These are phyloP conservation scores for Mustelus asterias DNA, from an alignment of 2,113 vertebrate genomes.

Conservation along the genomic window DNA sequence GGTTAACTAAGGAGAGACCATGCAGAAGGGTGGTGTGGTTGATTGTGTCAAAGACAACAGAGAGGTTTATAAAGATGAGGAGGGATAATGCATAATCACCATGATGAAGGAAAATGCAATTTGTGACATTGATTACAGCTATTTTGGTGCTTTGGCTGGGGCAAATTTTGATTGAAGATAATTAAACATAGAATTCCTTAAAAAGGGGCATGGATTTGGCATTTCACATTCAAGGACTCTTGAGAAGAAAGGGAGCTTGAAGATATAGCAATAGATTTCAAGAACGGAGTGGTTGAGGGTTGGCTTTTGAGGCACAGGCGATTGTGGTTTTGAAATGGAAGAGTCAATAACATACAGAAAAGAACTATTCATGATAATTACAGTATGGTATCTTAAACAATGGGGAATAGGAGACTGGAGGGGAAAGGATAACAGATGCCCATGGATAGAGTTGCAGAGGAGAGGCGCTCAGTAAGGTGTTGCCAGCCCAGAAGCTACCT, in stretches of 20 bases:
- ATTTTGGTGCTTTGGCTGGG: background rate
- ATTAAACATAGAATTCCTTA: background rate
- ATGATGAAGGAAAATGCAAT: background rate
- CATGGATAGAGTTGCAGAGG: background rate
- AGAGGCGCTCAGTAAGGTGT: background rate
- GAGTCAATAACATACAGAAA: background rate
- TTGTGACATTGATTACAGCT: background rate
- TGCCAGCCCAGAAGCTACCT: background rate
- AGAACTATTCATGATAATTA: background rate
- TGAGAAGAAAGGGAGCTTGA: background rate
- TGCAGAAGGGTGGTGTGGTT: background rate
- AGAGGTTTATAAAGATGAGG: background rate
- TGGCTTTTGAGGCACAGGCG: background rate
- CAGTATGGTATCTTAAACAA: background rate
- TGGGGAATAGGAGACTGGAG: background rate
- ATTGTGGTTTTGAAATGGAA: background rate
- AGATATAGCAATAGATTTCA: background rate
- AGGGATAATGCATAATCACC: no score
- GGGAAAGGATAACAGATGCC: background rate
- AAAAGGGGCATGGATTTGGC: background rate
- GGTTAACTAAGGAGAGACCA: background rate
- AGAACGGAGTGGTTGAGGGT: background rate
- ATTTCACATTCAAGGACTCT: background rate
- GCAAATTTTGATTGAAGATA: background rate
- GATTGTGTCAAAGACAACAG: background rate